Conservation (phyloP, 2,888 invertebrate genomes). For the Thumatha senex region DNA sequence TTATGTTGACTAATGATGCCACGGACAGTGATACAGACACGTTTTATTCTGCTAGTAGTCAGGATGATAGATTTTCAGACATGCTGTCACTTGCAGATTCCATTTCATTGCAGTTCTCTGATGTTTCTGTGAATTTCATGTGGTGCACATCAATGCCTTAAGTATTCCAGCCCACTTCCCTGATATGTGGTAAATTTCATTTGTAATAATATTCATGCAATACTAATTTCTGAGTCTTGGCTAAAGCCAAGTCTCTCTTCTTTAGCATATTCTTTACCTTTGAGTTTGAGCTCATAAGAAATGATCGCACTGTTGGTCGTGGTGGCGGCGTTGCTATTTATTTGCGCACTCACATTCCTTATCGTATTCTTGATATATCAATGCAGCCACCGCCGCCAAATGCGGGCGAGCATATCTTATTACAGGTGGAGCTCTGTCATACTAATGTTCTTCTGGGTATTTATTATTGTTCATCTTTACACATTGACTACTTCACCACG, state of each 20-base stretch:
- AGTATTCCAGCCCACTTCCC: conserved; percentile 8
- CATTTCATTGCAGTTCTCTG: background rate
- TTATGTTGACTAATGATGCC: too few species aligned
- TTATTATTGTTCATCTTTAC: background rate
- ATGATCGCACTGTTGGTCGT: background rate
- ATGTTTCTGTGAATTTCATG: background rate
- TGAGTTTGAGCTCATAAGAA: background rate
- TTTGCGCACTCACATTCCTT: background rate
- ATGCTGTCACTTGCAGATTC: background rate
- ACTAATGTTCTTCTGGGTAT: background rate
- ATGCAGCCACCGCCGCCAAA: background rate
- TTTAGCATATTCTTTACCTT: background rate
- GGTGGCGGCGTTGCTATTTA: background rate
- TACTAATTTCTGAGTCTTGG: conserved; percentile 15
- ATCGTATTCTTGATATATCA: background rate
- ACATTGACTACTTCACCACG: too few species aligned
- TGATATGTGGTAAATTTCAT: conserved; percentile 14
- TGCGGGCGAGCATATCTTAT: background rate
- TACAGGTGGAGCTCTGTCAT: background rate
- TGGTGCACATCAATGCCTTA: background rate
- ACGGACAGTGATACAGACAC: too few species aligned
- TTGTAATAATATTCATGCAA: conserved; percentile 13
- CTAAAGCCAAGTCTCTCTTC: conserved; percentile 2
- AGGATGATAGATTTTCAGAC: too few species aligned
- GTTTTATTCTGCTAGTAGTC: too few species aligned